A percentile compares a stretch with the other conserved stretches of the same genome.
These are phyloP conservation scores for Agrochola circellaris DNA, from an alignment of 2,888 invertebrate species.

Conservation along the genomic window DNA sequence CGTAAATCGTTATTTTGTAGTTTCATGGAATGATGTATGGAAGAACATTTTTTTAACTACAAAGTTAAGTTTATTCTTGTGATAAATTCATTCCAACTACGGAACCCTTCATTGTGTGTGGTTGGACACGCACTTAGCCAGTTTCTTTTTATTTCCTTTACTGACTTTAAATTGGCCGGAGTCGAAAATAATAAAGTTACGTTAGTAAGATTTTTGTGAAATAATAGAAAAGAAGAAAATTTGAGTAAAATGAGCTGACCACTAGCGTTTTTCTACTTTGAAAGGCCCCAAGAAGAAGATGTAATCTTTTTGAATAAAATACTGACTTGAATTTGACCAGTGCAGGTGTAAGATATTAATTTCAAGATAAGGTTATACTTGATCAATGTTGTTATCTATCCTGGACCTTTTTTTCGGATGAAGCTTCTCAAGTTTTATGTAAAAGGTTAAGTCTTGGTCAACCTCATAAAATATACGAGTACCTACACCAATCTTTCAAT, in stretches of 20 bases:
- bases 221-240: no score
- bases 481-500: conserved; percentile 32
- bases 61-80: no score
- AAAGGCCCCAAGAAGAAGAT: background rate
- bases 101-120: no score
- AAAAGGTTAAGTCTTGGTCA: background rate
- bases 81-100: no score
- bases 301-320: background rate
- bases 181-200: background rate
- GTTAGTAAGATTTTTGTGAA: no score
- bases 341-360: background rate
- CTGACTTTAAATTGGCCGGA: background rate
- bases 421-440: background rate
- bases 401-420: background rate
- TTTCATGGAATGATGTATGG: no score
- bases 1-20: no score
- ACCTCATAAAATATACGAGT: background rate
- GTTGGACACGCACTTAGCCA: no score
- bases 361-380: background rate
- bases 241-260: background rate
- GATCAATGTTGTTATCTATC: background rate
- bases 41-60: no score
- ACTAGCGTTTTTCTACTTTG: background rate
- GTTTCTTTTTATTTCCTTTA: no score
- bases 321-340: background rate